Base-by-base conservation (phyloP, 2,888 invertebrate species). In the Schrankia costaestrigalis region DNA sequence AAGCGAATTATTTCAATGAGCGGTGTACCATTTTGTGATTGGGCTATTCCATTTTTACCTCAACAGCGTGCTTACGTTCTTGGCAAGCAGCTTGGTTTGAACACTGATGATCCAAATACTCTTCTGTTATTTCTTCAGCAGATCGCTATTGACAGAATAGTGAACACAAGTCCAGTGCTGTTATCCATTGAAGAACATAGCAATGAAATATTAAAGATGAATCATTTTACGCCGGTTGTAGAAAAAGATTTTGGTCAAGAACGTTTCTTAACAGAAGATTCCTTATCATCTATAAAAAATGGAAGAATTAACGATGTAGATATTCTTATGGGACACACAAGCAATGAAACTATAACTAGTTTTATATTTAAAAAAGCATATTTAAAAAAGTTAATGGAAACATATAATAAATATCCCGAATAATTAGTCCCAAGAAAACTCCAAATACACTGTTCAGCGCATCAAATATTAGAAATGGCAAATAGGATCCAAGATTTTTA, bases 41-140 rank as follows among this genome's bases (percentile, higher is more conserved):
- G 73, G 71, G 44, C 65, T 0, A n/a, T 51, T 3, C 14, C 66
- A 0, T 67, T 64, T 33, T 47, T 63, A 31, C 61, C 70, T 0
- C 43, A 40, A 35, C 51, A 41, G 42, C 45, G 75, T 11, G 77
- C 77, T 0, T 72, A 71, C 31, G 23, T 35, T 2, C 64, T 79
- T 0, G 76, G 70, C 0, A 70, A 68, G 47, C 49, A 59, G 12
- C 40, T 77, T 2, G 77, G 77, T 0, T 41, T 61, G 3, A 57
- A 71, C 0, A 72, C 74, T 0, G 46, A 62, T 10, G 63, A 78
- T 11, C 56, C 68, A 0, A 39, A 63, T 2, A 50, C 61, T 27
- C 56, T 78, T 7, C 45, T 78, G 1, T 61, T 72, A 8, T 77
- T 65, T 25, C 53, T 77, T 2, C 75, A 73, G 52, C 63, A 38